These are phyloP conservation scores for Ctena decussata DNA, from an alignment of 2,888 invertebrate species.

Conservation along the genomic window DNA sequence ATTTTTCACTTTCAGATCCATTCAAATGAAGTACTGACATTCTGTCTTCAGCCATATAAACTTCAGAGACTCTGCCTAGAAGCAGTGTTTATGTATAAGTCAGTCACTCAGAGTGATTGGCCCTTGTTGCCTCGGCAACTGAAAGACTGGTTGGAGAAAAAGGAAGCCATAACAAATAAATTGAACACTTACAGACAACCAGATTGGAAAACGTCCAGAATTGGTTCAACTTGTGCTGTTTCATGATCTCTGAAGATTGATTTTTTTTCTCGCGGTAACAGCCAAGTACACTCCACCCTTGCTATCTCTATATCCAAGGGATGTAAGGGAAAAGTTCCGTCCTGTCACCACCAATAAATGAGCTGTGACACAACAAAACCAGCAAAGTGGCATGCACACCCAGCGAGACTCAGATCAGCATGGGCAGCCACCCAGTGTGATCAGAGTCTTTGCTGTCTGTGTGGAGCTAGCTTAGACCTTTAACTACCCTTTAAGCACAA, in stretches of 20 bases:
- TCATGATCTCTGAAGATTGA: slow-evolving; percentile 17
- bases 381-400: too few species aligned
- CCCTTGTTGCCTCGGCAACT: slow-evolving; percentile 56
- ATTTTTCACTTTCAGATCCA: slow-evolving; percentile 65
- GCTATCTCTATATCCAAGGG: too few species aligned
- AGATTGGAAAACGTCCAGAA: neutral
- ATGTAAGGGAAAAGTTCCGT: too few species aligned
- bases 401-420: too few species aligned
- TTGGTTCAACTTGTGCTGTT: slow-evolving; percentile 33
- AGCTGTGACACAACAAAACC: too few species aligned
- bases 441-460: too few species aligned
- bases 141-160: slow-evolving; percentile 57
- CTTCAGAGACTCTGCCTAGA: slow-evolving; percentile 76
- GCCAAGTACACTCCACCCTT: too few species aligned
- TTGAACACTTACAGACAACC: neutral
- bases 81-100: slow-evolving; percentile 56
- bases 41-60: slow-evolving; percentile 74
- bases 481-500: too few species aligned
- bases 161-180: slow-evolving; percentile 26
- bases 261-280: too few species aligned
- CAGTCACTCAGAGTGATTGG: slow-evolving; percentile 56
- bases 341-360: too few species aligned
- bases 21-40: slow-evolving; percentile 71
- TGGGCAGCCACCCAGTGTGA: too few species aligned
- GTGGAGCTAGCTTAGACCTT: too few species aligned